Conservation (phyloP, 2,888 invertebrate genomes). For the Conchocele bisecta region DNA sequence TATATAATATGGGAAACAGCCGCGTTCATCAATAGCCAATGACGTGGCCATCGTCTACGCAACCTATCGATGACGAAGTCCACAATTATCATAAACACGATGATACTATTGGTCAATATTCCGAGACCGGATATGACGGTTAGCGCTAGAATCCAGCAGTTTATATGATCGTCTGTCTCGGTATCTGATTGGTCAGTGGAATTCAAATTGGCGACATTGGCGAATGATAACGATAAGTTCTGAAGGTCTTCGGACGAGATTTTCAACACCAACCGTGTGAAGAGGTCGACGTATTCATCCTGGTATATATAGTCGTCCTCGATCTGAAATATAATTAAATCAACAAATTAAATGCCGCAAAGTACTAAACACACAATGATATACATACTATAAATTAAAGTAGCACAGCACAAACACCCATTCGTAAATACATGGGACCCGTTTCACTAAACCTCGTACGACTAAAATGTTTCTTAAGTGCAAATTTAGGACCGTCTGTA, state of each 20-base stretch:
- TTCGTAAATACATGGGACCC: no score
- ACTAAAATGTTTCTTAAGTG: no score
- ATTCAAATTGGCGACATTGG: background rate
- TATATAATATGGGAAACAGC: constrained; percentile 39
- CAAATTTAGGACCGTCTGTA: no score
- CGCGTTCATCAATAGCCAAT: constrained; percentile 51
- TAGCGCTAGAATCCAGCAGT: constrained; percentile 38
- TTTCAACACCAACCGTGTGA: constrained; percentile 40
- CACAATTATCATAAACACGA: constrained; percentile 49
- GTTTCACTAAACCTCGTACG: no score
- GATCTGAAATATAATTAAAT: no score
- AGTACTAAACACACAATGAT: no score
- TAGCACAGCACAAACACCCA: no score
- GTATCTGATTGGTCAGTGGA: background rate
- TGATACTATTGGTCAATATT: constrained; percentile 44
- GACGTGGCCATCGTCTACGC: constrained; percentile 43
- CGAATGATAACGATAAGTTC: constrained; percentile 11
- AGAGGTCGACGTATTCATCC: constrained; percentile 46
- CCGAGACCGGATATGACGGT: constrained; percentile 53
- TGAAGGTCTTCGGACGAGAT: constrained; percentile 32
- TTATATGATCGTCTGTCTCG: background rate
- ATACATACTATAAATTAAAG: no score
- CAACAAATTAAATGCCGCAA: no score
- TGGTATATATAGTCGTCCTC: constrained; percentile 35
- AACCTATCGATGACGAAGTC: constrained; percentile 48